Percentiles rank a stretch among this genome's conserved stretches.
Evolutionary conservation across 1,140 invertebrate species (phyloP).

Genomic region (Drosophila chauvacae): DNA sequence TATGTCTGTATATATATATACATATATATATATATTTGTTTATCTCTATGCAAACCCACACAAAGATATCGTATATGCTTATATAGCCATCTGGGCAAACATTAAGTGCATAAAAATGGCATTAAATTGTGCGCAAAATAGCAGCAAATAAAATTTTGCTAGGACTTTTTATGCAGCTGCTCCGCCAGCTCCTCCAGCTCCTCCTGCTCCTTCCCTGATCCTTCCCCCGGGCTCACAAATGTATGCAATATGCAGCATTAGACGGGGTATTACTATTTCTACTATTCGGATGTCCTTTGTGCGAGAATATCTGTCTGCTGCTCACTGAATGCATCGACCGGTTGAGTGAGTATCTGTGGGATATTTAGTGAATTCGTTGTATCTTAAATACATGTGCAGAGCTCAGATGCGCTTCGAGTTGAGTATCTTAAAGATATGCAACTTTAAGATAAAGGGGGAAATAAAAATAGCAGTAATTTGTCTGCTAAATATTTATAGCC

Average conservation of each 20-base stretch:
- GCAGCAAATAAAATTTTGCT: conserved; percentile 70
- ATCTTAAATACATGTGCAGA: background rate
- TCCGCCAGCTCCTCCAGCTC: background rate
- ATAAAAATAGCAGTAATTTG: background rate
- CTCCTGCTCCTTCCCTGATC: background rate
- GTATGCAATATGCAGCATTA: conserved; percentile 63
- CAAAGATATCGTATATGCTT: conserved; percentile 4
- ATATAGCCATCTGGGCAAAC: conserved; percentile 47
- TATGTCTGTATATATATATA: background rate
- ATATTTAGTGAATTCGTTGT: conserved; percentile 7
- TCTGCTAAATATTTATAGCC: background rate
- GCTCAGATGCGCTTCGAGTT: background rate
- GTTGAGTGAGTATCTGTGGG: conserved; percentile 9
- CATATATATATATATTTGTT: conserved; percentile 8
- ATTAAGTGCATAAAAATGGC: conserved; percentile 78
- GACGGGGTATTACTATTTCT: conserved; percentile 1
- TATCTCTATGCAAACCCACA: conserved; percentile 3
- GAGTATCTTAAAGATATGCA: background rate
- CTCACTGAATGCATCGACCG: conserved; percentile 5
- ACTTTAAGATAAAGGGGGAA: background rate
- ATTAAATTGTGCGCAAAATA: conserved; percentile 80
- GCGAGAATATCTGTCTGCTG: conserved; percentile 14
- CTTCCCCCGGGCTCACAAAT: conserved; percentile 45
- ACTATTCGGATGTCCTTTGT: conserved; percentile 22
- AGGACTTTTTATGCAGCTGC: conserved; percentile 23